phyloP scores from a whole-genome alignment of 2,113 vertebrate species.

The Atrichornis clamosus region DNA sequence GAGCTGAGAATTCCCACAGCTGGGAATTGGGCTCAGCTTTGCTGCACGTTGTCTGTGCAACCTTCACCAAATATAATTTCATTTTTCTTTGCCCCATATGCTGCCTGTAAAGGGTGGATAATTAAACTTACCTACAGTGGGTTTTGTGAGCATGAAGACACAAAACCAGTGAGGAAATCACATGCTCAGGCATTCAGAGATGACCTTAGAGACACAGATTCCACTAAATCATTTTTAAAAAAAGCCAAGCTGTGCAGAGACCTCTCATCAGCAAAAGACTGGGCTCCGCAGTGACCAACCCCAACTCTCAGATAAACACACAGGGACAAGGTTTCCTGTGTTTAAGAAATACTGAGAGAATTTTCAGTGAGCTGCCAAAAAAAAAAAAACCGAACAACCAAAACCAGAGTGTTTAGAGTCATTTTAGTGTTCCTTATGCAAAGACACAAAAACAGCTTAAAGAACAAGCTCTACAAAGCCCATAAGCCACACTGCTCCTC shows the following conservation, averaged over 20 bases:
- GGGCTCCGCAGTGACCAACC: background rate
- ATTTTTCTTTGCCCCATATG: background rate
- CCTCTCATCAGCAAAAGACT: background rate
- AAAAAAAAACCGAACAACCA: rapidly evolving
- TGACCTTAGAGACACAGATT: background rate
- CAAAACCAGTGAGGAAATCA: background rate
- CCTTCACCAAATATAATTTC: background rate
- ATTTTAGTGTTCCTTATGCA: background rate
- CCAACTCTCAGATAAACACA: background rate
- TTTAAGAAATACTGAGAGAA: background rate
- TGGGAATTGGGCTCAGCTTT: background rate
- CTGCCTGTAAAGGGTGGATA: background rate
- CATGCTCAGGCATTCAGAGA: background rate
- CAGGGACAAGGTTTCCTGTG: background rate
- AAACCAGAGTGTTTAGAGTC: rapidly evolving
- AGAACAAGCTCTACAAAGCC: background rate
- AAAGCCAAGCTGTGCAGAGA: background rate
- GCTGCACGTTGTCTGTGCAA: background rate
- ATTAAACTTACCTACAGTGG: background rate
- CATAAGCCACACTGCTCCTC: background rate
- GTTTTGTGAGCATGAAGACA: background rate
- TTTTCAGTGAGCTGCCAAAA: background rate
- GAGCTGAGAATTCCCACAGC: background rate
- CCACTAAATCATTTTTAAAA: background rate
- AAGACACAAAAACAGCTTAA: background rate